Evolutionary conservation across 2,888 invertebrate genomes (phyloP).

Genomic region (Ormyrus rosae): DNA sequence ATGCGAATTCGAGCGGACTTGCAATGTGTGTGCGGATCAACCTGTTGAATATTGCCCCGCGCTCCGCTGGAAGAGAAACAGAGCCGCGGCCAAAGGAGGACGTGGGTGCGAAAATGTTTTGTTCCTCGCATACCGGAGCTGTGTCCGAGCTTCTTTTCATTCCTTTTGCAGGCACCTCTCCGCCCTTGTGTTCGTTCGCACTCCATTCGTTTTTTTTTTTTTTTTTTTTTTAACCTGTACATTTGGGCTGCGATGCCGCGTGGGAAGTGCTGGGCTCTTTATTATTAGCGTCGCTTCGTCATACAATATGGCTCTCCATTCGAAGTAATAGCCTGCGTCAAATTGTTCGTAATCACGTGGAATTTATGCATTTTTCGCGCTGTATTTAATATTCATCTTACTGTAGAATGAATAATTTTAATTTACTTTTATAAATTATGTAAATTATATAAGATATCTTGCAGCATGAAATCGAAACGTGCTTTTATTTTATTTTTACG

Average conservation of each 20-base stretch:
- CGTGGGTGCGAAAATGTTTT: conserved; percentile 18
- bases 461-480: too few species aligned
- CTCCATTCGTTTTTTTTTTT: conserved; percentile 14
- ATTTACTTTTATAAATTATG: too few species aligned
- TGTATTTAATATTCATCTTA: too few species aligned
- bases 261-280: neutral
- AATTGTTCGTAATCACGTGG: too few species aligned
- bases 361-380: too few species aligned
- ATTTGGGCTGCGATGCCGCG: neutral
- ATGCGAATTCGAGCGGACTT: neutral
- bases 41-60: conserved; percentile 24
- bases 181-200: neutral
- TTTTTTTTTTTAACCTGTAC: conserved; percentile 4
- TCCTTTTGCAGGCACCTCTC: neutral
- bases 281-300: neutral
- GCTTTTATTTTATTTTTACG: too few species aligned
- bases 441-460: too few species aligned
- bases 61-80: too few species aligned
- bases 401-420: too few species aligned
- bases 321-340: too few species aligned
- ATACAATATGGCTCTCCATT: too few species aligned
- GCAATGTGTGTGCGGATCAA: neutral
- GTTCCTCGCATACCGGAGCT: conserved; percentile 15
- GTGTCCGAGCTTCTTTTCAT: neutral
- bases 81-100: neutral